phyloP scores from a whole-genome alignment of 1,140 invertebrate species.

The Anadara kagoshimensis region DNA sequence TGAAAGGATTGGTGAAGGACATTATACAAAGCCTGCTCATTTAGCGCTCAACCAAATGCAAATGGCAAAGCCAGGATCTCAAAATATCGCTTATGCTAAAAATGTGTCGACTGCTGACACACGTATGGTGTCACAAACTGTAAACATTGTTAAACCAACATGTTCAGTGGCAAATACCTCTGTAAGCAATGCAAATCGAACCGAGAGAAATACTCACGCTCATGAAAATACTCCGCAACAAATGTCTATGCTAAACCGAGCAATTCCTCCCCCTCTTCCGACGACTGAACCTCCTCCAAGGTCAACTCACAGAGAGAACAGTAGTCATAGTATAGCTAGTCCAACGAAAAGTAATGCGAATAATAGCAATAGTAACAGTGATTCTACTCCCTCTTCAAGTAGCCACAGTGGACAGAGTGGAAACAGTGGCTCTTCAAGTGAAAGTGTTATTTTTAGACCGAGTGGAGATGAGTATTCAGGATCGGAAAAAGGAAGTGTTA shows the following conservation, averaged over 20 bases:
- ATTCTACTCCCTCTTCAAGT: conserved; percentile 42
- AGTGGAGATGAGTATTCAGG: conserved; percentile 51
- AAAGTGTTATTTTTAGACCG: conserved; percentile 61
- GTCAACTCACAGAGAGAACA: conserved; percentile 17
- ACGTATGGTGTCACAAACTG: conserved; percentile 43
- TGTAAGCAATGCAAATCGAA: conserved; percentile 46
- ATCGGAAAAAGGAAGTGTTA: conserved; percentile 41
- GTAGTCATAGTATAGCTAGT: conserved; percentile 3
- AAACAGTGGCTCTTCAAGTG: conserved; percentile 59
- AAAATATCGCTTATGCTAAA: conserved; percentile 5
- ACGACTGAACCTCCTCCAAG: conserved; percentile 9
- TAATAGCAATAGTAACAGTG: conserved; percentile 22
- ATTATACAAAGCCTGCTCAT: conserved; percentile 47
- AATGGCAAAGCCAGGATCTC: conserved; percentile 14
- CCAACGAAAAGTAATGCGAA: neutral
- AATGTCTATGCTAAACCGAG: conserved; percentile 43
- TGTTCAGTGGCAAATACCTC: conserved; percentile 55
- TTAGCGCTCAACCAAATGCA: conserved; percentile 10
- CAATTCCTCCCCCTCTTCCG: conserved; percentile 48
- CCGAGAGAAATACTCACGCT: conserved; percentile 68
- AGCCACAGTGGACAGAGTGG: conserved; percentile 51
- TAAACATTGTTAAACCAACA: conserved; percentile 68
- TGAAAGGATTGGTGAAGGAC: conserved; percentile 52
- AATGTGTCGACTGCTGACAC: conserved; percentile 14
- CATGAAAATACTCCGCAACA: conserved; percentile 54